A percentile compares a stretch with the other conserved stretches of the same genome.
Conservation (phyloP, 2,797 vertebrate genomes). For the Rhynchotus rufescens region DNA sequence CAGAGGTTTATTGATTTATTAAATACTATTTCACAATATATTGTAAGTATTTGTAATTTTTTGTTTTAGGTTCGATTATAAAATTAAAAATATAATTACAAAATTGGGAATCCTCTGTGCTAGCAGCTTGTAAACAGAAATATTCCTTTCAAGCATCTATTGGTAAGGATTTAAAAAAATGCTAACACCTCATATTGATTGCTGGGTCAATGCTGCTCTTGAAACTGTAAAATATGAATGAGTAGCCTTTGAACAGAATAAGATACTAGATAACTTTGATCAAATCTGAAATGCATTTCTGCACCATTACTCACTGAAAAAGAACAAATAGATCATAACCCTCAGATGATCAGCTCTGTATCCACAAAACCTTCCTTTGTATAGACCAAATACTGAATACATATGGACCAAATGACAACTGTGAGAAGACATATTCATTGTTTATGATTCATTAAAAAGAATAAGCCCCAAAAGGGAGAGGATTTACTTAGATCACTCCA, state of each 20-base stretch:
- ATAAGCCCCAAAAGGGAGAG: neutral
- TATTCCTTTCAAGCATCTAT: neutral
- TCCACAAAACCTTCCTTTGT: neutral
- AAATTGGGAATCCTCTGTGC: neutral
- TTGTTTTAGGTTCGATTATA: neutral
- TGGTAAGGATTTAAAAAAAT: neutral
- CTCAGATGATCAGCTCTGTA: neutral
- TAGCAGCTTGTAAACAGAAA: neutral
- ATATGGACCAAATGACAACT: conserved; percentile 8
- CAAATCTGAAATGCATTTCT: conserved; percentile 55
- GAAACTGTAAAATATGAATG: conserved; percentile 68
- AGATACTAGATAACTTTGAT: conserved; percentile 60
- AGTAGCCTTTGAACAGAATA: conserved; percentile 49
- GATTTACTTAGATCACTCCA: neutral
- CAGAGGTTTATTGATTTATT: neutral
- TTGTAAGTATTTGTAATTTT: neutral
- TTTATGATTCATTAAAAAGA: neutral
- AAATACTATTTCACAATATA: neutral
- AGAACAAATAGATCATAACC: conserved; percentile 63
- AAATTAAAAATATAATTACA: neutral
- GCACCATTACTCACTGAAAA: conserved; percentile 21
- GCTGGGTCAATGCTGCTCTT: conserved; percentile 37
- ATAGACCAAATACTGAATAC: conserved; percentile 1
- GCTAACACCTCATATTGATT: conserved; percentile 47
- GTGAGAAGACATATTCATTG: neutral